Percentiles rank a stretch among this genome's conserved stretches.
Evolutionary conservation across 2,113 vertebrate genomes (phyloP).

Genomic region (Sisor rabdophorus): DNA sequence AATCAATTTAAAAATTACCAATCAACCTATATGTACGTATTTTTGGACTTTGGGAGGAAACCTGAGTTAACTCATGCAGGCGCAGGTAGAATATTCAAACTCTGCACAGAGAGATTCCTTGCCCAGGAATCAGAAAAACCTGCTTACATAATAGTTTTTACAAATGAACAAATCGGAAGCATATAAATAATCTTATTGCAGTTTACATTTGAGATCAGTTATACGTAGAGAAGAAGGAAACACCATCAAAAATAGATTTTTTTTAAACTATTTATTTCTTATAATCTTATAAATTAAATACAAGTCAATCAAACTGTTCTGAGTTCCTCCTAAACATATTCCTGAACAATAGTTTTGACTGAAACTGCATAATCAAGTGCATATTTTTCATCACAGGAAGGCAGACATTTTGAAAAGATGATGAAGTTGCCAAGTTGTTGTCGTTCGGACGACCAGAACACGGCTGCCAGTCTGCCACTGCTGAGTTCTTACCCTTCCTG

Average conservation of each 20-base stretch:
- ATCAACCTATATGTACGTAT: too few species aligned
- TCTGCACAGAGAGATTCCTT: too few species aligned
- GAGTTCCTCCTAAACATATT: neutral
- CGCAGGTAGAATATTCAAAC: too few species aligned
- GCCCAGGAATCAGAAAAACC: too few species aligned
- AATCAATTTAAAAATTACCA: too few species aligned
- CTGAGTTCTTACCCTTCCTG: too few species aligned
- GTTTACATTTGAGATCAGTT: neutral
- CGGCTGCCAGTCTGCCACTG: too few species aligned
- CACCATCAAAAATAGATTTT: neutral
- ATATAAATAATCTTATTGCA: neutral
- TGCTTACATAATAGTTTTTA: too few species aligned
- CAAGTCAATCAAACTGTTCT: neutral
- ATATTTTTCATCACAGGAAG: neutral
- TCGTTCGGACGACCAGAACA: too few species aligned
- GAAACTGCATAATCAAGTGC: neutral
- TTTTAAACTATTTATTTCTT: conserved; percentile 1
- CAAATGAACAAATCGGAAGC: neutral
- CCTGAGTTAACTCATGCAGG: too few species aligned
- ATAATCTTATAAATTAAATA: conserved; percentile 11
- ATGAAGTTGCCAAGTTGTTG: too few species aligned
- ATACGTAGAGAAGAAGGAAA: neutral
- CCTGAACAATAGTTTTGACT: neutral
- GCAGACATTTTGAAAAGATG: neutral
- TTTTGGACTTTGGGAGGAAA: too few species aligned